Evolutionary conservation across 2,888 invertebrate genomes (phyloP).

Genomic region (Micoletzkya japonica): DNA sequence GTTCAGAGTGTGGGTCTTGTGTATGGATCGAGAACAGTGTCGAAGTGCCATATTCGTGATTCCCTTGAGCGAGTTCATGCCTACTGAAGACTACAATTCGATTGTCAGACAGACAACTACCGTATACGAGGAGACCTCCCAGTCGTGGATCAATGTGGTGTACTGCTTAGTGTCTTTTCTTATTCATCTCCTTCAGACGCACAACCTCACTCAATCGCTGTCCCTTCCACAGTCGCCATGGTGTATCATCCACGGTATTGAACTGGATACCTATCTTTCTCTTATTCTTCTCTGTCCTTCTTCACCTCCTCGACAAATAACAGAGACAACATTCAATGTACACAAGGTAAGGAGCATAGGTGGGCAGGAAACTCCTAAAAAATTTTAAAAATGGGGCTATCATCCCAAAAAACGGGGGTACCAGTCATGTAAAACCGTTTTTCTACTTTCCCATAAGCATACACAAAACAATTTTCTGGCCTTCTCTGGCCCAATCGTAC

Average conservation of each 20-base stretch:
- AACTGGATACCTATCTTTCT: not conserved
- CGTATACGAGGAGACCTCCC: not conserved
- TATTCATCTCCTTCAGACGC: not conserved
- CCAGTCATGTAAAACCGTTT: too few species aligned
- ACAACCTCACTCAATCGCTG: constrained; percentile 24
- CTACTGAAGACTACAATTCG: not conserved
- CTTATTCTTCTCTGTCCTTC: constrained; percentile 4
- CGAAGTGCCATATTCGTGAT: constrained; percentile 41
- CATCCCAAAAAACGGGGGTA: too few species aligned
- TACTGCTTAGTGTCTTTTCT: not conserved
- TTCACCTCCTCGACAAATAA: not conserved
- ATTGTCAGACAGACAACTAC: constrained; percentile 3
- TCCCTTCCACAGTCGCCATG: not conserved
- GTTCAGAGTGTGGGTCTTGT: constrained; percentile 46
- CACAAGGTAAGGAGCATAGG: constrained; percentile 21
- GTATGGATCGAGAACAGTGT: constrained; percentile 49
- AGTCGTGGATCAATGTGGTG: constrained; percentile 20
- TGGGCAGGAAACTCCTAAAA: too few species aligned
- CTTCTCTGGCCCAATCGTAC: too few species aligned
- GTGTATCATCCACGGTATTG: constrained; percentile 18
- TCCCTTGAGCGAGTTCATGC: constrained; percentile 33
- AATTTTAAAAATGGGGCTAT: too few species aligned
- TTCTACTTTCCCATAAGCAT: too few species aligned
- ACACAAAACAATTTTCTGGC: too few species aligned
- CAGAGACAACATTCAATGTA: not conserved